Evolutionary conservation across 2,888 invertebrate genomes (phyloP).

Genomic region (Hypomecis punctinalis): DNA sequence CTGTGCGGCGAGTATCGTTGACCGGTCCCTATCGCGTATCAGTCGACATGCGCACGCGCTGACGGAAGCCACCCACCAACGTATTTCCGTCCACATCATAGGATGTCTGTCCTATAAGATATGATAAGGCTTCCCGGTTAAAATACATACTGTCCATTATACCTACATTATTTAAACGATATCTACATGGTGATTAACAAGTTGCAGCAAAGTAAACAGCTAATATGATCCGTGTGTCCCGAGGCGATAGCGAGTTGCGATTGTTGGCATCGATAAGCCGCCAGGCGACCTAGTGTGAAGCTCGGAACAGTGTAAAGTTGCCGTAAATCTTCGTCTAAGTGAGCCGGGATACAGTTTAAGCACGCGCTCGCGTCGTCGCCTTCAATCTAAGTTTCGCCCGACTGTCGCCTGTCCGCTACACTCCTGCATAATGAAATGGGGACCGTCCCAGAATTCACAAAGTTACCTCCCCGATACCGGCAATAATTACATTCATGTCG

Average conservation of each 20-base stretch:
- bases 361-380: constrained; percentile 78
- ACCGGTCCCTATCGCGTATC: constrained; percentile 52
- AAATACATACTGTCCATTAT: constrained; percentile 7
- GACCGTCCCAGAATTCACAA: constrained; percentile 69
- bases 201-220: constrained; percentile 4
- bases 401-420: constrained; percentile 72
- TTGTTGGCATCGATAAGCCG: constrained; percentile 42
- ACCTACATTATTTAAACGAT: constrained; percentile 5
- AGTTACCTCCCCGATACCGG: constrained; percentile 65
- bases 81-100: constrained; percentile 62
- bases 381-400: constrained; percentile 82
- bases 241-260: constrained; percentile 18
- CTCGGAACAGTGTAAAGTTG: constrained; percentile 62
- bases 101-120: constrained; percentile 56
- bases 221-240: constrained; percentile 16
- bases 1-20: constrained; percentile 53
- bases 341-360: constrained; percentile 75
- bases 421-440: constrained; percentile 79
- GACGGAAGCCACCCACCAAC: constrained; percentile 72
- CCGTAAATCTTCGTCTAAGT: constrained; percentile 76
- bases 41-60: constrained; percentile 70
- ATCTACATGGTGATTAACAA: constrained; percentile 8
- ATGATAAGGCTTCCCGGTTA: constrained; percentile 75
- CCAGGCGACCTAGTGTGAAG: constrained; percentile 45
- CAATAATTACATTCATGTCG: constrained; percentile 72